Percentiles rank a stretch among this genome's conserved stretches.
phyloP scores from a whole-genome alignment of 2,113 vertebrate genomes.

The Cololabis saira region DNA sequence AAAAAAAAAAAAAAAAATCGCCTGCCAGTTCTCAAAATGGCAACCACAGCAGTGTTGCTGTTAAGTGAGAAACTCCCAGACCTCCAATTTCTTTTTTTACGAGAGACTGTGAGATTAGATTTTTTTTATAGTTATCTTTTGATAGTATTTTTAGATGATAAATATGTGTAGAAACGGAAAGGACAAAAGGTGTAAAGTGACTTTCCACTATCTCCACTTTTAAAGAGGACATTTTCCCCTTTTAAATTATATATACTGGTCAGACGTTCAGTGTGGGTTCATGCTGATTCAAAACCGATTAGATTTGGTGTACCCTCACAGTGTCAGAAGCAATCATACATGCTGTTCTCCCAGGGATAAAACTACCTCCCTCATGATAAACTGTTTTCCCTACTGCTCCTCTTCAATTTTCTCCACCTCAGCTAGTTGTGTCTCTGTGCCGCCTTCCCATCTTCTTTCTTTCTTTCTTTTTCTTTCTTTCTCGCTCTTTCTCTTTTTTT shows the following conservation, averaged over 20 bases:
- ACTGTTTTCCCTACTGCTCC: constrained; percentile 44
- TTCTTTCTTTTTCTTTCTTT: neutral
- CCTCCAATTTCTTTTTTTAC: too few species aligned
- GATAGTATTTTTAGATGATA: neutral
- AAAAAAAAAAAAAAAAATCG: too few species aligned
- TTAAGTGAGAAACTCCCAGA: too few species aligned
- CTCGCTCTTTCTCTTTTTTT: neutral
- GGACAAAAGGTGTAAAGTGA: neutral
- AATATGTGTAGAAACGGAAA: neutral
- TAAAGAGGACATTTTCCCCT: constrained; percentile 5
- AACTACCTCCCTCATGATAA: constrained; percentile 54
- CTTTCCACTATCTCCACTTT: neutral
- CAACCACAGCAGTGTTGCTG: too few species aligned
- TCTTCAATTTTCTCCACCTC: constrained; percentile 57
- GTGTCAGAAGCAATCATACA: constrained; percentile 68
- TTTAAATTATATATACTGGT: constrained; percentile 17
- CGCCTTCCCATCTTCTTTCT: neutral
- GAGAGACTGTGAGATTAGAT: too few species aligned
- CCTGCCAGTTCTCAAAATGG: too few species aligned
- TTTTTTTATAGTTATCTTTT: neutral
- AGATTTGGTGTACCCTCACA: constrained; percentile 55
- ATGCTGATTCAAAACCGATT: constrained; percentile 28
- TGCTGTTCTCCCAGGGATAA: constrained; percentile 42
- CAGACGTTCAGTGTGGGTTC: constrained; percentile 18
- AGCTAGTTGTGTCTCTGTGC: constrained; percentile 26